These are phyloP conservation scores for Crenuchus spilurus DNA, from an alignment of 2,797 vertebrate genomes.

Conservation along the genomic window DNA sequence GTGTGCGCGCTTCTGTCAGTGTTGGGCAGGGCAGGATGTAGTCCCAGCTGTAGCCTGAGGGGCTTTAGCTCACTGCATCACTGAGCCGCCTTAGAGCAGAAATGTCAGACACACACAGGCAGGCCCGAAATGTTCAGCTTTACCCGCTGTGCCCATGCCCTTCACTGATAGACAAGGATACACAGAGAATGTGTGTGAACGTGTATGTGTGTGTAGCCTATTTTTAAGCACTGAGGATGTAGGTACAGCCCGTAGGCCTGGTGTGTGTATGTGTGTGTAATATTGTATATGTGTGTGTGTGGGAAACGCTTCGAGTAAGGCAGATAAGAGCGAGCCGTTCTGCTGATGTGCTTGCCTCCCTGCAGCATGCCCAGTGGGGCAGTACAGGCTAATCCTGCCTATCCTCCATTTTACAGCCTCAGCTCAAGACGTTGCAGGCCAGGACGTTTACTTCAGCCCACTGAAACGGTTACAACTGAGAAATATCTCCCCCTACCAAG, in stretches of 20 bases:
- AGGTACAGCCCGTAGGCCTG: slow-evolving; percentile 10
- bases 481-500: background rate
- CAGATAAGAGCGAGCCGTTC: slow-evolving; percentile 30
- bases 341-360: slow-evolving; percentile 45
- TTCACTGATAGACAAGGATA: slow-evolving; percentile 49
- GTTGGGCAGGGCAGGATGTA: slow-evolving; percentile 3
- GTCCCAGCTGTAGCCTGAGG: slow-evolving; percentile 45
- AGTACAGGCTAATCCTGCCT: slow-evolving; percentile 42
- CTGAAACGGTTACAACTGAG: background rate
- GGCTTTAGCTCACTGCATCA: slow-evolving; percentile 45
- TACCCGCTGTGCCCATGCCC: slow-evolving; percentile 52
- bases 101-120: slow-evolving; percentile 46
- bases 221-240: slow-evolving; percentile 17
- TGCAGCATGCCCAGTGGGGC: slow-evolving; percentile 41
- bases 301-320: slow-evolving; percentile 5
- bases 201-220: slow-evolving; percentile 17
- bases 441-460: slow-evolving; percentile 1
- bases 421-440: slow-evolving; percentile 31
- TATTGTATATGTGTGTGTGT: background rate
- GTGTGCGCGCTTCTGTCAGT: slow-evolving; percentile 23
- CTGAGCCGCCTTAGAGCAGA: slow-evolving; percentile 48
- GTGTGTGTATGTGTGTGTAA: background rate
- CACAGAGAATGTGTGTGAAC: slow-evolving; percentile 1
- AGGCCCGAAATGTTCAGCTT: slow-evolving; percentile 45
- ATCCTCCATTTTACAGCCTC: slow-evolving; percentile 38